Conservation (phyloP, 2,113 vertebrate genomes). For the Chamaetylas fuelleborni region DNA sequence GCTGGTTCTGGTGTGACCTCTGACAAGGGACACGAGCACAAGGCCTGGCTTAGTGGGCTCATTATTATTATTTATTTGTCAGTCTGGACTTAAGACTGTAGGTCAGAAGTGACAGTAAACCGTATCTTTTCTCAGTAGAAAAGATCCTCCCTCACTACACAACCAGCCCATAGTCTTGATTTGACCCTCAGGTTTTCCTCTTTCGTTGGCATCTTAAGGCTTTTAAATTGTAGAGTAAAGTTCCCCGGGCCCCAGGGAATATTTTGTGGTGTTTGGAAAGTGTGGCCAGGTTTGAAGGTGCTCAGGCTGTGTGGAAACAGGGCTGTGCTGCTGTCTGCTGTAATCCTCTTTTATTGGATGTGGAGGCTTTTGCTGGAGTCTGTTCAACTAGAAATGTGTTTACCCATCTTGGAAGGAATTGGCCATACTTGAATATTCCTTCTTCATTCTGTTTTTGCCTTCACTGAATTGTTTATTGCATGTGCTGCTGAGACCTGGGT, state of each 20-base stretch:
- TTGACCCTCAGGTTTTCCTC: not conserved
- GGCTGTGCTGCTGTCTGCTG: not conserved
- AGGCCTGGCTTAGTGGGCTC: not conserved
- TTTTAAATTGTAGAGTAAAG: conserved; percentile 69
- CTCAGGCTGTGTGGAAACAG: not conserved
- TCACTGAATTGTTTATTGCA: not conserved
- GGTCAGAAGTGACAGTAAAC: not conserved
- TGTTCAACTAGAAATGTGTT: not conserved
- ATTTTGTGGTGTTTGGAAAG: conserved; percentile 69
- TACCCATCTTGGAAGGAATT: not conserved
- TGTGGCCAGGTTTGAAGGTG: conserved; percentile 60
- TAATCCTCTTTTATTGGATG: conserved; percentile 28
- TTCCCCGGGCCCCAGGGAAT: conserved; percentile 61
- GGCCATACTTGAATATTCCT: not conserved
- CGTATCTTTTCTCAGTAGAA: not conserved
- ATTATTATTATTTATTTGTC: not conserved
- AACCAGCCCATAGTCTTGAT: not conserved
- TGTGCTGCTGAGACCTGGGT: not conserved
- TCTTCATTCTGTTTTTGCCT: not conserved
- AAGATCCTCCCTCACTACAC: not conserved
- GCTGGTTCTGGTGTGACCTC: not conserved
- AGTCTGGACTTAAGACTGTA: not conserved
- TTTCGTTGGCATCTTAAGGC: conserved; percentile 45
- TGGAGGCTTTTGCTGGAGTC: not conserved
- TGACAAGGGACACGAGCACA: not conserved